Percentiles rank a stretch among this genome's conserved stretches.
Conservation (phyloP, 2,888 invertebrate species). For the Liodrosophila aerea region DNA sequence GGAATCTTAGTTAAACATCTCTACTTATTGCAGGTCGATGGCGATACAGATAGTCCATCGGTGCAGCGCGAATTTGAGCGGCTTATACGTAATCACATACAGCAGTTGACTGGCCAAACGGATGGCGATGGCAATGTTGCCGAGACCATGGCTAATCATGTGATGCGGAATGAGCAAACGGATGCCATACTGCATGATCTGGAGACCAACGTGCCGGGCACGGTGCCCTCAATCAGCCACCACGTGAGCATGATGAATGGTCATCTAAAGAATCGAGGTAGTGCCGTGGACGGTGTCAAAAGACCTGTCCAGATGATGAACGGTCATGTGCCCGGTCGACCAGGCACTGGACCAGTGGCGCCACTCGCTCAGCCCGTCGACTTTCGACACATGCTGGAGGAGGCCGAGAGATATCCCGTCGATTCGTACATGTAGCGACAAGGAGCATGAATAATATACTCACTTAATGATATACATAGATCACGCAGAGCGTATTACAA, state of each 20-base stretch:
- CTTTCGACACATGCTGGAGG: constrained; percentile 81
- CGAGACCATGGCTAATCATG: constrained; percentile 37
- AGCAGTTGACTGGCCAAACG: constrained; percentile 82
- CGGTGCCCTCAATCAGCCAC: constrained; percentile 83
- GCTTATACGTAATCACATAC: constrained; percentile 87
- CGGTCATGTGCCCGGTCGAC: constrained; percentile 64
- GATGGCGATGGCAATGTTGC: constrained; percentile 48
- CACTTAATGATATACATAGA: background rate
- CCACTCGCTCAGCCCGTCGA: constrained; percentile 68
- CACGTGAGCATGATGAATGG: constrained; percentile 83
- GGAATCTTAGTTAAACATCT: no score
- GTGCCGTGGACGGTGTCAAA: constrained; percentile 49
- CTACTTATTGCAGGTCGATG: constrained; percentile 87
- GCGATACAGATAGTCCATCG: constrained; percentile 90
- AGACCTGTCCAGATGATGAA: constrained; percentile 71
- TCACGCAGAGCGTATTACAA: constrained; percentile 19
- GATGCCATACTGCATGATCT: constrained; percentile 81
- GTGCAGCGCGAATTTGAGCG: constrained; percentile 91
- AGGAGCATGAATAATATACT: background rate
- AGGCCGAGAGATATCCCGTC: constrained; percentile 81
- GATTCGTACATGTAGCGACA: constrained; percentile 79
- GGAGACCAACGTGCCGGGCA: constrained; percentile 81
- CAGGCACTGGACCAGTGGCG: constrained; percentile 55
- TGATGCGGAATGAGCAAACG: constrained; percentile 70
- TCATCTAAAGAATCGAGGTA: constrained; percentile 77